Conservation (phyloP, 2,888 invertebrate species). For the Rambutsinella grinnellia region DNA sequence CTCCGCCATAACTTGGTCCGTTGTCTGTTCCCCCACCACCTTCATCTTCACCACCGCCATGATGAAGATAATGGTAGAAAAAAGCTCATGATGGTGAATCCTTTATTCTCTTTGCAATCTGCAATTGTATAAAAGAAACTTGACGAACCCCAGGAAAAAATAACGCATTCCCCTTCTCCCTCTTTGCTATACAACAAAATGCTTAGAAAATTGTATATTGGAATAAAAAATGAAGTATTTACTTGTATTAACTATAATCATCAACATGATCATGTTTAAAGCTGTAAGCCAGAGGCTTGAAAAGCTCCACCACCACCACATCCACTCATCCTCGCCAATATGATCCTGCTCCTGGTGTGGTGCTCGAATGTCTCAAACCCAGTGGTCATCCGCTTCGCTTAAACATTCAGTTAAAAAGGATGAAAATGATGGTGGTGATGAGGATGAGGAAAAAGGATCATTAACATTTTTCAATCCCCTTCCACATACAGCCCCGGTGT, state of each 20-base stretch:
- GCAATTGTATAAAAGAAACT: background rate
- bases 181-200: background rate
- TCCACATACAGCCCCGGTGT: conserved; percentile 29
- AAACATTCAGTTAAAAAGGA: background rate
- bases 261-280: conserved; percentile 32
- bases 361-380: conserved; percentile 55
- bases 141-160: conserved; percentile 19
- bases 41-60: conserved; percentile 23
- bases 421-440: conserved; percentile 35
- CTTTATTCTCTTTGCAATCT: background rate
- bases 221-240: conserved; percentile 5
- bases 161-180: conserved; percentile 12
- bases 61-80: conserved; percentile 26
- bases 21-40: conserved; percentile 47
- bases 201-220: background rate
- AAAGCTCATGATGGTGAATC: conserved; percentile 41
- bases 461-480: conserved; percentile 54
- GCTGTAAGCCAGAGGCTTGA: conserved; percentile 34
- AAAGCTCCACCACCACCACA: conserved; percentile 26
- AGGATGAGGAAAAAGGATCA: conserved; percentile 47
- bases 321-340: conserved; percentile 34
- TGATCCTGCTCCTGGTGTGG: conserved; percentile 15
- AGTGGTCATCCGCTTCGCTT: conserved; percentile 49
- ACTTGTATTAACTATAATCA: conserved; percentile 41
- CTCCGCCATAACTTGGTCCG: conserved; percentile 32